Conservation (phyloP, 1,140 invertebrate genomes). For the Nasonia longicornis region DNA sequence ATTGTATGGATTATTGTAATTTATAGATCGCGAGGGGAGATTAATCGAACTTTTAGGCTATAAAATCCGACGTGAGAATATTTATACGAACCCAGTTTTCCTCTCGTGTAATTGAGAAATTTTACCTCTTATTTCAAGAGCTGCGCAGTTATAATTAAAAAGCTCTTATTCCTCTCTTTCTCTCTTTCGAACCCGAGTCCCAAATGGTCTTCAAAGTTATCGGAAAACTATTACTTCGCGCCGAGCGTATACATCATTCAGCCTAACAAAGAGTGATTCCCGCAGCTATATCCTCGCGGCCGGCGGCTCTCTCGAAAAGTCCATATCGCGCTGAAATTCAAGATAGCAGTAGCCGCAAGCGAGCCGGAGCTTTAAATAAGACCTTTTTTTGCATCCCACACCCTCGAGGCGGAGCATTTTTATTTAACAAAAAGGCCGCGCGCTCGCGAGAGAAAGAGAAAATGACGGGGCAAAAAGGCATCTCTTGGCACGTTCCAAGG, state of each 20-base stretch:
- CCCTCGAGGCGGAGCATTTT: constrained; percentile 6
- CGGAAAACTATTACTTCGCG: not conserved
- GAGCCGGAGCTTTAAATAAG: constrained; percentile 10
- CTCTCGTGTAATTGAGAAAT: not conserved
- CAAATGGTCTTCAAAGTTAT: not conserved
- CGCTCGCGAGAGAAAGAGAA: not conserved
- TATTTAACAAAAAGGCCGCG: constrained; percentile 2
- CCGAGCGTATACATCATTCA: not conserved
- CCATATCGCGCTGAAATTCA: not conserved
- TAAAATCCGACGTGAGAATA: not conserved
- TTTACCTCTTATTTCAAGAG: not conserved
- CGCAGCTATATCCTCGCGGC: not conserved
- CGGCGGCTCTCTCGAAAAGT: not conserved
- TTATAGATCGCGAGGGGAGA: not conserved
- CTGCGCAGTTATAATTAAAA: not conserved
- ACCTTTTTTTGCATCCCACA: constrained; percentile 4
- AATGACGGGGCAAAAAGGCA: constrained; percentile 16
- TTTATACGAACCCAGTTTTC: not conserved
- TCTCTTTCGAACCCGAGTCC: not conserved
- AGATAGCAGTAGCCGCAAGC: not conserved
- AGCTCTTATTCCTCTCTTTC: not conserved
- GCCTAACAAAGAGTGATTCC: not conserved
- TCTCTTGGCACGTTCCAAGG: constrained; percentile 31
- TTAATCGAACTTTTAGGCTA: not conserved
- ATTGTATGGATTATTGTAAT: not conserved